Base-by-base conservation (phyloP, 1,140 invertebrate genomes). In the Nasonia vitripennis region DNA sequence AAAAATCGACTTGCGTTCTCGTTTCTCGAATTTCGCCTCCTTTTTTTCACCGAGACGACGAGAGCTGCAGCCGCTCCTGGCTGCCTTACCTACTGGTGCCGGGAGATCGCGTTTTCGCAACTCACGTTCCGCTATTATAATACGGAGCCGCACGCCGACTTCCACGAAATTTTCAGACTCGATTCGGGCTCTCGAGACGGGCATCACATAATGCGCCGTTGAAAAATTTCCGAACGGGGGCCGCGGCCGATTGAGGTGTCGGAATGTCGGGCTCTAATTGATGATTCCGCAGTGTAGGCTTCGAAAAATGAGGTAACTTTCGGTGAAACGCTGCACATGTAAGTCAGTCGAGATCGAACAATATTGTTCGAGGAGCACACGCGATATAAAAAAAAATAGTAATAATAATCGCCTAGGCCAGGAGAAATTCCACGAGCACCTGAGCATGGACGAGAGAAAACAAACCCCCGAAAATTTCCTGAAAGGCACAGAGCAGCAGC, bases 1-100 rank as follows among this genome's bases (percentile, higher is more conserved):
- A 92, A 92, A 92, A 91, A 90, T 92, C 91, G 89, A 89, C 79
- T 86, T 83, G 68, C 55, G 62, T 79, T 70, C 83, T 67, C 70
- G 71, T 86, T 88, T 89, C 89, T 89, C 82, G 81, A 88, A 78
- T 80, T 85, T 78, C 11, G 68, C 68, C 27, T 71, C 68, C 4
- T 70, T 71, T 17, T 71, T 17, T 71, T 55, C 82, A 62, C 45
- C 34, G 74, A n/a, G 6, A 20, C 20, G 20, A 4, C 48, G 41
- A 45, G 41, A 45, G 41, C 5, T 45, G 48, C 48, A 12, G 48
- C 48, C 48, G 48, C 84, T 77, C 45, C 67, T 48, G 67, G 23
- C 55, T 37, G 37, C 0, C 67, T 55, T 78, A 73, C 83, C 17
- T 37, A 37, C 27, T 55, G 41, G 37, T 62, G 55, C 20, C 48